A percentile compares a stretch with the other conserved stretches of the same genome.
These are phyloP conservation scores for Diarsia mendica DNA, from an alignment of 2,888 invertebrate genomes.

Conservation along the genomic window DNA sequence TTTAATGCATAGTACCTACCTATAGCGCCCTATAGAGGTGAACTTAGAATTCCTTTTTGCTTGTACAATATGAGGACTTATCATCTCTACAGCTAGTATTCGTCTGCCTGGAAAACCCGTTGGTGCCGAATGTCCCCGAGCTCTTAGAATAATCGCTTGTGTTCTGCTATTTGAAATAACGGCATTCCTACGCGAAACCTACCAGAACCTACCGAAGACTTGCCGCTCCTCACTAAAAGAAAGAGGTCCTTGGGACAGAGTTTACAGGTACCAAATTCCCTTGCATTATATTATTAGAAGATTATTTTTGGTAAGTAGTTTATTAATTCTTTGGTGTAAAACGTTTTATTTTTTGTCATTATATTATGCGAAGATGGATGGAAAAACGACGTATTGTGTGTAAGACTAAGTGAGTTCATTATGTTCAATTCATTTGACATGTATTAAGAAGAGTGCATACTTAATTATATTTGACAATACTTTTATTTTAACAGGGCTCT, in stretches of 20 bases:
- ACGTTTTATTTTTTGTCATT: slow-evolving; percentile 86
- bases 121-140: slow-evolving; percentile 96
- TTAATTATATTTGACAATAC: slow-evolving; percentile 83
- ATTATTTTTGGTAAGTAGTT: slow-evolving; percentile 84
- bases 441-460: slow-evolving; percentile 83
- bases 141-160: slow-evolving; percentile 97
- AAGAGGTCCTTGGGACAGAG: slow-evolving; percentile 95
- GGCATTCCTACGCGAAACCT: slow-evolving; percentile 98
- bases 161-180: slow-evolving; percentile 99
- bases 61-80: slow-evolving; percentile 6
- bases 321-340: slow-evolving; percentile 83
- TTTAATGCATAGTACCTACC: not conserved
- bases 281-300: slow-evolving; percentile 66
- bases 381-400: slow-evolving; percentile 90
- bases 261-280: slow-evolving; percentile 91
- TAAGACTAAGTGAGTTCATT: slow-evolving; percentile 90
- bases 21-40: not conserved
- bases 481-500: slow-evolving; percentile 90
- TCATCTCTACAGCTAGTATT: slow-evolving; percentile 90
- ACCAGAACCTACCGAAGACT: slow-evolving; percentile 95
- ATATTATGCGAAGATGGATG: slow-evolving; percentile 90
- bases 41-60: slow-evolving; percentile 3
- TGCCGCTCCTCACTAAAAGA: slow-evolving; percentile 93
- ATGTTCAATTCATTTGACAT: slow-evolving; percentile 85
- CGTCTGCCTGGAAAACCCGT: slow-evolving; percentile 90